These are phyloP conservation scores for Donacobius atricapilla DNA, from an alignment of 2,113 vertebrate genomes.

Conservation along the genomic window DNA sequence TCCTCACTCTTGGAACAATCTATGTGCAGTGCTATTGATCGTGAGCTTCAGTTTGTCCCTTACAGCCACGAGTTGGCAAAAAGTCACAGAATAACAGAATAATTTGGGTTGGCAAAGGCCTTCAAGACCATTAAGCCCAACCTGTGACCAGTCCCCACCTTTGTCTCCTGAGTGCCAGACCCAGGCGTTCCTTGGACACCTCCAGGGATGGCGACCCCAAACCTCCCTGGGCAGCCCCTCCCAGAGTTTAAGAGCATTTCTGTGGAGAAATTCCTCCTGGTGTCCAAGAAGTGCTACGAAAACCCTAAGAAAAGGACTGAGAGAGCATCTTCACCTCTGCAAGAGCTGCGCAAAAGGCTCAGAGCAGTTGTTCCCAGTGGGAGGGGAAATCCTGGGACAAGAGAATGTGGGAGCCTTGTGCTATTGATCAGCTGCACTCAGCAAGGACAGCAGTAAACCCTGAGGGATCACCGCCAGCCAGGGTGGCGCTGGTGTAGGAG, in stretches of 20 bases:
- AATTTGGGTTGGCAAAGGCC: not conserved
- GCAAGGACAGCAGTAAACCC: not conserved
- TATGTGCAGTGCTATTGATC: not conserved
- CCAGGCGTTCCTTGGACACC: too few species aligned
- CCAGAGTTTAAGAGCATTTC: not conserved
- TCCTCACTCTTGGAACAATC: not conserved
- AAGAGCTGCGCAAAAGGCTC: not conserved
- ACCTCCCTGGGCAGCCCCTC: not conserved
- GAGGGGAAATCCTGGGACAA: not conserved
- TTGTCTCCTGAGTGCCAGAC: too few species aligned
- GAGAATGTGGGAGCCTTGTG: not conserved
- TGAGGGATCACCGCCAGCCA: not conserved
- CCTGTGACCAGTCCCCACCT: not conserved
- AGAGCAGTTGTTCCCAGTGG: not conserved
- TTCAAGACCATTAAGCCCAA: not conserved
- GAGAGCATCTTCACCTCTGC: not conserved
- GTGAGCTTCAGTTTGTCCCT: slow-evolving; percentile 12
- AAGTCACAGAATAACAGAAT: not conserved
- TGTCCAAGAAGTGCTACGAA: not conserved
- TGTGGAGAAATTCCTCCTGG: not conserved
- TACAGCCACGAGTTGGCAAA: not conserved
- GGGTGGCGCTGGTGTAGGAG: not conserved
- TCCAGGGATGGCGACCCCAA: not conserved
- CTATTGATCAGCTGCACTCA: not conserved
- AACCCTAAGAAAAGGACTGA: not conserved